Percentiles rank a stretch among this genome's conserved stretches.
Conservation (phyloP, 2,797 vertebrate species). For the Setipinna tenuifilis region DNA sequence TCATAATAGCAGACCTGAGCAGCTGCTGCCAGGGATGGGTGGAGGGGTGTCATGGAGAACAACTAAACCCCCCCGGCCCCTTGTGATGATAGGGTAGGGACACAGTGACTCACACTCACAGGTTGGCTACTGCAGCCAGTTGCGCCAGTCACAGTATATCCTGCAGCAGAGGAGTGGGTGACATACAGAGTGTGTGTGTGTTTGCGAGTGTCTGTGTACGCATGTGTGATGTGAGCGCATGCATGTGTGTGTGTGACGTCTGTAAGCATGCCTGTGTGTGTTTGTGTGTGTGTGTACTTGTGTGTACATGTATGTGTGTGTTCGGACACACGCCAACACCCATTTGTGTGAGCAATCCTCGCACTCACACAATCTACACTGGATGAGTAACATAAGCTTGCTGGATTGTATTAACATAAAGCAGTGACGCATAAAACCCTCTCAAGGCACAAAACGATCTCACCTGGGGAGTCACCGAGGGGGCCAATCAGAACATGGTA, state of each 20-base stretch:
- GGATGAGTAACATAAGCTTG: neutral
- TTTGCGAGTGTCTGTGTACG: neutral
- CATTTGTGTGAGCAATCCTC: neutral
- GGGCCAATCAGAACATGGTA: neutral
- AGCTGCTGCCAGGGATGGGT: neutral
- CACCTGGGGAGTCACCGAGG: neutral
- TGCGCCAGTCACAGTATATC: neutral
- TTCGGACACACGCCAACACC: neutral
- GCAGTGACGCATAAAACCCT: neutral
- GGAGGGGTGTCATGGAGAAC: neutral
- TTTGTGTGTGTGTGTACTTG: neutral
- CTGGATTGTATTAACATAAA: neutral
- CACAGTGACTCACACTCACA: neutral
- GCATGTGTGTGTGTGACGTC: neutral
- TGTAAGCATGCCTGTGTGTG: neutral
- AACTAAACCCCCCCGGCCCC: neutral
- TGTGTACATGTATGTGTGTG: conserved; percentile 19
- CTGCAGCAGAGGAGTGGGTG: neutral
- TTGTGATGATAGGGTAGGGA: neutral
- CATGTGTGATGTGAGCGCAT: conserved; percentile 11
- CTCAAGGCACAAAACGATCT: neutral
- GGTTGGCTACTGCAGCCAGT: neutral
- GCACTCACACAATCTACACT: neutral
- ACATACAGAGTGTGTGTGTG: neutral
- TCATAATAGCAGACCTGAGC: conserved; percentile 19